Evolutionary conservation across 1,140 invertebrate genomes (phyloP).

Genomic region (Procambarus virginalis): DNA sequence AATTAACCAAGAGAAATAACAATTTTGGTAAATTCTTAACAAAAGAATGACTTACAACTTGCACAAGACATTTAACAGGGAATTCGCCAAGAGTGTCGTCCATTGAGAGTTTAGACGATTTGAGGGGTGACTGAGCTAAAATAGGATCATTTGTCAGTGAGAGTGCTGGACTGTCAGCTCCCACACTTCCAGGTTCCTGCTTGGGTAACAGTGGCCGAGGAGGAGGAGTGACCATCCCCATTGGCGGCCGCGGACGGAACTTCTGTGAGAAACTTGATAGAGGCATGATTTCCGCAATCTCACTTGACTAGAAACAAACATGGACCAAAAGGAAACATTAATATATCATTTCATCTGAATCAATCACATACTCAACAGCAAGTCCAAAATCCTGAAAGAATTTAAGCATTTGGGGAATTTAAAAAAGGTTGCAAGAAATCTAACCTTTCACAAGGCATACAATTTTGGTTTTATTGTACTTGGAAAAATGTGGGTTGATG

Average conservation of each 20-base stretch:
- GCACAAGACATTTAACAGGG: conserved; percentile 88
- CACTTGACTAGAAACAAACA: conserved; percentile 81
- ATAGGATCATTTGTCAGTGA: conserved; percentile 74
- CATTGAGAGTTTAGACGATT: conserved; percentile 72
- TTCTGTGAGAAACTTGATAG: conserved; percentile 89
- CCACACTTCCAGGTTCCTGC: conserved; percentile 45
- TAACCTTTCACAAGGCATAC: no score
- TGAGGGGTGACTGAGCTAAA: conserved; percentile 75
- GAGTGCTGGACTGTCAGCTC: conserved; percentile 65
- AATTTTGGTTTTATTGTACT: no score
- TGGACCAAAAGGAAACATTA: no score
- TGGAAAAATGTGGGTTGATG: no score
- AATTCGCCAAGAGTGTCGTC: conserved; percentile 84
- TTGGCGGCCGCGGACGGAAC: conserved; percentile 82
- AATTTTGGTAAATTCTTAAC: no score
- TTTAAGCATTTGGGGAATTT: no score
- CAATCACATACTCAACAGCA: background rate
- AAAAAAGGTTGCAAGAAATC: no score
- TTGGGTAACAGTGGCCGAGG: conserved; percentile 75
- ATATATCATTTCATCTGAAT: conserved; percentile 16
- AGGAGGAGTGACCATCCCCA: conserved; percentile 77
- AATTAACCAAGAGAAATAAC: no score
- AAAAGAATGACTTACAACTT: conserved; percentile 80
- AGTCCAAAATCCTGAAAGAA: no score
- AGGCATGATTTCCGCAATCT: conserved; percentile 91